Evolutionary conservation across 2,888 invertebrate genomes (phyloP), one percentile per base, ranked within the genome.

Genomic region (Aphelenchoides bicaudatus): DNA sequence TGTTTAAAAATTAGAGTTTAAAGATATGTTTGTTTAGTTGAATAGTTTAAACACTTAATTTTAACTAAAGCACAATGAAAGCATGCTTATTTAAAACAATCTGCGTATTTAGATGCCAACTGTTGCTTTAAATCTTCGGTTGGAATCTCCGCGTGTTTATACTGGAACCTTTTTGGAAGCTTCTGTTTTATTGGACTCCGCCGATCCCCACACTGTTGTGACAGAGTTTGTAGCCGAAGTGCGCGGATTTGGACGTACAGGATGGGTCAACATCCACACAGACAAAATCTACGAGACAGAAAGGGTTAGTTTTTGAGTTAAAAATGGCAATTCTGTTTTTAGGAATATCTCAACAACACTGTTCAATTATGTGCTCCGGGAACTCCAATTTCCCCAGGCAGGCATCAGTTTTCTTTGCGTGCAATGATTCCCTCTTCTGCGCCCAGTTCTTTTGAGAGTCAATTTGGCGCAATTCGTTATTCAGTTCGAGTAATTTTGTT

Each of bases 81-180:
- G n/a, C n/a, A n/a, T n/a, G n/a, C n/a, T n/a, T n/a, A n/a, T n/a
- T n/a, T n/a, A n/a, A n/a, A n/a, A n/a, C n/a, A n/a, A n/a, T n/a
- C n/a, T n/a, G n/a, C n/a, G n/a, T n/a, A n/a, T 75, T 37, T 61
- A 76, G 76, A 75, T 76, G 76, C 76, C 76, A 4, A 72, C 75
- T 2, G 70, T 75, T 3, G 71, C 71, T 50, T 57, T 76, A 39
- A 76, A 76, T 61, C 61, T 76, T 38, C 73, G 72, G 4, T 61
- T 76, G 37, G 56, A 60, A 10, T 72, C 72, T 43, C 58, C 68
- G n/a, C 47, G 71, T 52, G 65, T 74, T 43, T 67, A 71, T 61
- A 74, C 72, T 23, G 75, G 75, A 13, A 74, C 76, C 38, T 59
- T 39, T 38, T 64, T 76, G 39, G 64, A 67, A 16, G 75, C 73